Evolutionary conservation across 2,888 invertebrate species (phyloP), one percentile per base, ranked within the genome.

Genomic region (Platerodrilus igneus): DNA sequence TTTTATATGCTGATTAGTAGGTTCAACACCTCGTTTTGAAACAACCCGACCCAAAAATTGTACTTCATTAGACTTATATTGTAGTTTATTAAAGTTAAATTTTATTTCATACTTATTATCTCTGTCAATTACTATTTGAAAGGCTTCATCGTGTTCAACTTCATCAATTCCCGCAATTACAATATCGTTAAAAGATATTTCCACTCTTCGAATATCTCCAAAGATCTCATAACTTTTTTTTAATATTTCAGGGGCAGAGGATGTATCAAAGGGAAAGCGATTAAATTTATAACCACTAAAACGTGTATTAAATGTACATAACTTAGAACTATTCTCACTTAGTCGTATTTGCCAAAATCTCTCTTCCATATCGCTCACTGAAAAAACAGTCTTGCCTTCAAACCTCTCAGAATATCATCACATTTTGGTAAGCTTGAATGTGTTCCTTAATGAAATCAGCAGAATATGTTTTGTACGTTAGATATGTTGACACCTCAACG

Each of bases 131-230:
- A 51, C 37, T 42, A 18, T 10, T 26, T 45, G 10, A 50, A 36
- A 14, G 41, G 43, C 14, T 40, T 7, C 8, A 28, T 56, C 36
- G 46, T 54, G 53, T 29, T 48, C 40, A 6, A 42, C 41, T 27
- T 47, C 33, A 32, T 46, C 33, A 27, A 44, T 37, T 6, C 46
- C 48, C n/a, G 47, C 48, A n/a, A 55, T 44, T 18, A 55, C 21
- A 6, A 57, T 41, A 40, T 58, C 55, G 31, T 58, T 55, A 23
- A 59, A 40, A 41, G 57, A 57, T 14, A 57, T 46, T 10, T 42
- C 32, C 13, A 52, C 39, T 26, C 41, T 46, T 7, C 43, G 27
- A 22, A 54, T 52, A 37, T 51, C 35, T 5, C 35, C 46, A 44
- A 55, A 56, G 11, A 39, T 41, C 34, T 51, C 32, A 15, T 23